Conservation (phyloP, 2,797 vertebrate species). For the Pelodytes ibericus region DNA sequence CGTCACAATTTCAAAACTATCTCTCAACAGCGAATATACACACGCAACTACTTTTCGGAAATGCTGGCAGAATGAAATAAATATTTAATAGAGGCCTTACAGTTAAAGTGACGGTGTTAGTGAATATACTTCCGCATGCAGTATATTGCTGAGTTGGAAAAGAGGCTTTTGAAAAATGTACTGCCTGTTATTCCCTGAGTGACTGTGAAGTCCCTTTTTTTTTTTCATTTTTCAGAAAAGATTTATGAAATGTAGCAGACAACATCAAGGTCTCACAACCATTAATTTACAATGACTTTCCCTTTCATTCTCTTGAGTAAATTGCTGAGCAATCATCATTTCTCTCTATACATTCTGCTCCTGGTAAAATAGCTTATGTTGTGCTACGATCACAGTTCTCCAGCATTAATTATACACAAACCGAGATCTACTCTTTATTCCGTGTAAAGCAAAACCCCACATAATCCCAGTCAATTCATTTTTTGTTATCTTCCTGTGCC, state of each 20-base stretch:
- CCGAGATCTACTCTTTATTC: constrained; percentile 60
- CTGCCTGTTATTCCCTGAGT: constrained; percentile 61
- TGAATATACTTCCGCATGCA: constrained; percentile 14
- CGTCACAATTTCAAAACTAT: too few species aligned
- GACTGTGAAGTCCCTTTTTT: constrained; percentile 59
- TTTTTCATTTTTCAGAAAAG: constrained; percentile 62
- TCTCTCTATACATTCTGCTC: constrained; percentile 68
- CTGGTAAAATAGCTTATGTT: constrained; percentile 65
- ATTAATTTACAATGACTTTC: constrained; percentile 71
- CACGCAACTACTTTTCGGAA: not conserved
- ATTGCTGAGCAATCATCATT: constrained; percentile 71
- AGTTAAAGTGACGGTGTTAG: constrained; percentile 48
- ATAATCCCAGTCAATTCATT: not conserved
- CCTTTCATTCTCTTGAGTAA: constrained; percentile 63
- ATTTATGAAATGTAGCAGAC: constrained; percentile 69
- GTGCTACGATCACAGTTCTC: constrained; percentile 65
- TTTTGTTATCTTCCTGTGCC: not conserved
- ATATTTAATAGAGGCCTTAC: constrained; percentile 54
- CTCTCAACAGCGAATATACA: too few species aligned
- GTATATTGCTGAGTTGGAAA: constrained; percentile 62
- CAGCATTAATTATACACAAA: constrained; percentile 74
- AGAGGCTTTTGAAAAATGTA: constrained; percentile 56
- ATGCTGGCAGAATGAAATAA: constrained; percentile 12
- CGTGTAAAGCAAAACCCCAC: constrained; percentile 21
- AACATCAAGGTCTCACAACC: constrained; percentile 65